These are phyloP conservation scores for Glaucidium brasilianum DNA, from an alignment of 2,113 vertebrate species.

Conservation along the genomic window DNA sequence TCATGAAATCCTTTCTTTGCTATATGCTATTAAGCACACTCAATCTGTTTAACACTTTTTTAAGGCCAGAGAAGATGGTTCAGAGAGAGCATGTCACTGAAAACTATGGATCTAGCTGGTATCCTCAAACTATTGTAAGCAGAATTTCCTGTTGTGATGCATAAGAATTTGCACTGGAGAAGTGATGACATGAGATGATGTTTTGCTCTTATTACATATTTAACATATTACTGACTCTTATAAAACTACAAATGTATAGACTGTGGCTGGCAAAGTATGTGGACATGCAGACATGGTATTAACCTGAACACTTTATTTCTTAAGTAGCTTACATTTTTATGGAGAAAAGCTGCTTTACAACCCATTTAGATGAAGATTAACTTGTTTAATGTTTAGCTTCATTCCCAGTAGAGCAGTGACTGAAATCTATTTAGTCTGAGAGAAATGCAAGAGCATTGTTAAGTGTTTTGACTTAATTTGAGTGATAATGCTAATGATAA, in stretches of 20 bases:
- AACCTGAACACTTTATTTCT: conserved; percentile 5
- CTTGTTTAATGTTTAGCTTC: conserved; percentile 44
- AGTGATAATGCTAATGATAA: neutral
- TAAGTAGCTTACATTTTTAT: conserved; percentile 51
- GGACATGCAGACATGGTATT: neutral
- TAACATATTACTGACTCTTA: neutral
- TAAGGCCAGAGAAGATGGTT: neutral
- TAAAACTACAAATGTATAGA: neutral
- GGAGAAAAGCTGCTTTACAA: conserved; percentile 49
- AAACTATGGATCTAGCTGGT: neutral
- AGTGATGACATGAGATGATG: neutral
- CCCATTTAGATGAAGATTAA: conserved; percentile 52
- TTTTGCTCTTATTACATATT: neutral
- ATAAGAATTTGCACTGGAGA: neutral
- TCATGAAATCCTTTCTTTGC: neutral
- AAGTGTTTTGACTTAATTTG: conserved; percentile 37
- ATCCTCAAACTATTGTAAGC: neutral
- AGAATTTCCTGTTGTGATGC: neutral
- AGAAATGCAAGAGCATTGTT: neutral
- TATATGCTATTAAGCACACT: neutral
- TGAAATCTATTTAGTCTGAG: conserved; percentile 25
- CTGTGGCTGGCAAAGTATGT: neutral
- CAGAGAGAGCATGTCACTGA: neutral
- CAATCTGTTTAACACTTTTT: neutral
- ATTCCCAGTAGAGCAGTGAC: neutral